Evolutionary conservation across 2,113 vertebrate genomes (phyloP).

Genomic region (Lasiurus borealis): DNA sequence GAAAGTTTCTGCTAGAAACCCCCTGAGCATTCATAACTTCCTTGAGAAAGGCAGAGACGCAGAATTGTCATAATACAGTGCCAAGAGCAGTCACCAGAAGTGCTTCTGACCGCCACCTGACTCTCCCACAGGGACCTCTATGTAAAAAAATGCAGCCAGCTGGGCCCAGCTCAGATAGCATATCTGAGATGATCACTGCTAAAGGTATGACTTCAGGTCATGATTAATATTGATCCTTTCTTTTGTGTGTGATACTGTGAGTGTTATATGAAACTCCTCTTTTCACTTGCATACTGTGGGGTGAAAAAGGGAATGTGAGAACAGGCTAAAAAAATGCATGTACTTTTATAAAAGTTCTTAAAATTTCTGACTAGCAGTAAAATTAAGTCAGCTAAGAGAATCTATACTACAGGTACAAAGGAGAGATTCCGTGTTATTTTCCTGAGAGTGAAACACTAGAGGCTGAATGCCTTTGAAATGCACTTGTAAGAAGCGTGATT

Average conservation of each 20-base stretch:
- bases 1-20: constrained; percentile 30
- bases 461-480: constrained; percentile 79
- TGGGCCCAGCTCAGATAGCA: constrained; percentile 4
- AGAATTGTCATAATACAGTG: background rate
- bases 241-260: background rate
- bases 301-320: background rate
- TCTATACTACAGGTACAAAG: constrained; percentile 36
- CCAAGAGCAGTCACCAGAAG: background rate
- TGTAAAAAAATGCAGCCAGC: constrained; percentile 57
- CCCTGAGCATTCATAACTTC: background rate
- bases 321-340: background rate
- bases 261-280: background rate
- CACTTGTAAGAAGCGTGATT: constrained; percentile 75
- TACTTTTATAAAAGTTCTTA: constrained; percentile 42
- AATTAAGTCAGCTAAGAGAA: constrained; percentile 45
- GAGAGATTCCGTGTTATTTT: constrained; percentile 47
- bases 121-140: background rate
- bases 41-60: background rate
- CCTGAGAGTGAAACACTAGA: constrained; percentile 55
- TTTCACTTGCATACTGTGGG: background rate
- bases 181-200: constrained; percentile 1
- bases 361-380: constrained; percentile 14
- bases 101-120: background rate
- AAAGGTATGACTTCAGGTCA: constrained; percentile 23
- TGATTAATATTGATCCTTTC: constrained; percentile 57